Base-by-base conservation (phyloP, 1,140 invertebrate genomes). In the Harpegnathos saltator region DNA sequence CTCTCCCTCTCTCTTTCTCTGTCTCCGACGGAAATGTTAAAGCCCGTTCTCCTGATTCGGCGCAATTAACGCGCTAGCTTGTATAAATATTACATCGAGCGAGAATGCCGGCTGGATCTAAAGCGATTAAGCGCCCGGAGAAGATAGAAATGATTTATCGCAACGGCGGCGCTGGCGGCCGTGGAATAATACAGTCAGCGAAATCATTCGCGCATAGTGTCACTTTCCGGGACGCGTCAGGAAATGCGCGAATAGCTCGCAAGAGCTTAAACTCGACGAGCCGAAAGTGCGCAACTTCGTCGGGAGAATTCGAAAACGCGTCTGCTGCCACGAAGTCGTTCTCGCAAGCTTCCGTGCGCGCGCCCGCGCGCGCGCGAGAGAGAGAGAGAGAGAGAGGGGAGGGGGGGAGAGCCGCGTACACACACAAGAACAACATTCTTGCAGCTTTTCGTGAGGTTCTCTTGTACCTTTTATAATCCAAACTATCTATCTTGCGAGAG, bases 21-120 rank as follows among this genome's bases (percentile, higher is more conserved):
- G 3, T 4, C 38, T 44, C 9, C 7, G 33, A 33, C 33, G 7
- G 33, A 33, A n/a, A n/a, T n/a, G 33, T 71, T 80, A 80, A 71
- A 80, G 19, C 65, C 75, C n/a, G 17, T 65, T 52, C 63, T 58
- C 63, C 59, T 44, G 75, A 78, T 78, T 68, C 75, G 75, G 63
- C 26, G 65, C 75, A 69, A 78, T 78, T 78, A 78, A 80, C 65
- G 65, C 75, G 58, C 75, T 58, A 58, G 75, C 75, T 69, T 80
- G 52, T 80, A 71, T 71, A 80, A 80, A 80, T 69, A 71, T 80
- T 80, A 80, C 75, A 71, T 80, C 33, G 22, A 26, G 52, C 33
- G 75, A 80, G 52, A 80, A 80, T 71, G 52, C 75, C 65, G 69
- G 33, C 26, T 58, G 33, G 33, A 29, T 71, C 54, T 71, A 71